Conservation (phyloP, 2,888 invertebrate genomes). For the Drosophila testacea region DNA sequence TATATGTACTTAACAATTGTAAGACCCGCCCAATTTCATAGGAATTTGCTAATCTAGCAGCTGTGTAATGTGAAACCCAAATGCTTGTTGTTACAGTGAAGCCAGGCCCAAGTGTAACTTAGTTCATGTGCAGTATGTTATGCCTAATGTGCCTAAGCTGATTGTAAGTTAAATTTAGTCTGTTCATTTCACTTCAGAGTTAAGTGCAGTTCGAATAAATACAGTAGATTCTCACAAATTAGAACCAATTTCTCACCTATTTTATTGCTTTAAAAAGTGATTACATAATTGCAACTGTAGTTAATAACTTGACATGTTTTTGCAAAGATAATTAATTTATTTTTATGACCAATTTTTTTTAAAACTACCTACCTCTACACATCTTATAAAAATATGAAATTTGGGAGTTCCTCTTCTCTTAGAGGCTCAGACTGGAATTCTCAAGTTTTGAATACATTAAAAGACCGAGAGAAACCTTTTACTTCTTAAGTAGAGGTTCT, state of each 20-base stretch:
- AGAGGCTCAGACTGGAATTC: no score
- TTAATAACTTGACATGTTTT: background rate
- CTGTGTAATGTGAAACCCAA: background rate
- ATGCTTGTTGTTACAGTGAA: background rate
- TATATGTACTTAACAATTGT: conserved; percentile 2
- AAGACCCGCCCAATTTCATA: background rate
- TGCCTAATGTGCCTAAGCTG: background rate
- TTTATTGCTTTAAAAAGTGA: background rate
- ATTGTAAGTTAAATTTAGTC: background rate
- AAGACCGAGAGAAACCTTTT: background rate
- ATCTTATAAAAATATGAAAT: background rate
- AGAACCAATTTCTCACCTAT: background rate
- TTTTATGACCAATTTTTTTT: background rate
- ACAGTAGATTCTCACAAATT: background rate
- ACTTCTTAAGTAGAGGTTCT: background rate
- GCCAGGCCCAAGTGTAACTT: background rate
- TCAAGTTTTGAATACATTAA: background rate
- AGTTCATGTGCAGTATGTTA: background rate
- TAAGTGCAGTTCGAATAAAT: background rate
- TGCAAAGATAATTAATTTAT: no score
- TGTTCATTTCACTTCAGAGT: background rate
- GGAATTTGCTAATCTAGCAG: background rate
- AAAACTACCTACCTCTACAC: background rate
- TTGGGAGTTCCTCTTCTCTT: no score
- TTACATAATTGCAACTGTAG: background rate